Base-by-base conservation (phyloP, 1,140 invertebrate genomes). In the Dendrolimus kikuchii region DNA sequence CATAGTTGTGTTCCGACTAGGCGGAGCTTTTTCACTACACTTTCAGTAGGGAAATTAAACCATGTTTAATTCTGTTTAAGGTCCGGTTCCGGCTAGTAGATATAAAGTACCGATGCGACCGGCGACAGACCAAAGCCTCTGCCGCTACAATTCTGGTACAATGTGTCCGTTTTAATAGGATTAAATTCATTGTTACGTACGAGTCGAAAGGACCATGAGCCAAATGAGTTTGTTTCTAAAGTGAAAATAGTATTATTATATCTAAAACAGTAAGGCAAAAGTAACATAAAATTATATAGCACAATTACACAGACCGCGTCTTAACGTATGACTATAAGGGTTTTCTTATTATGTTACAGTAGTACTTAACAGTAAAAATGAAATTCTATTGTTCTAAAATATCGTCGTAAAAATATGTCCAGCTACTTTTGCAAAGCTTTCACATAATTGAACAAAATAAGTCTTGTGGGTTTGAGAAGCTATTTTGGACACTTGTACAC, bases 21-120 rank as follows among this genome's bases (percentile, higher is more conserved):
- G 74, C 66, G 72, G 74, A 74, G 76, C 78, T 79, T 81, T 86
- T 83, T 80, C 73, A 69, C 53, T 59, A 47, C 61, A 51, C 58
- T 66, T 71, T 71, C 68, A 67, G 66, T 62, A 76, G 72, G 73
- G 72, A 86, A 86, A 86, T 86, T 83, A 86, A 82, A 83, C 80
- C 82, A 81, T 86, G 80, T 86, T 82, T 81, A 81, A 82, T 77
- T 86, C 82, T 81, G 72, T 82, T 82, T 83, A 86, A 84, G 80
- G 81, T 82, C 71, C 64, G 71, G 72, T 81, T 86, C 81, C 79
- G 80, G 80, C 75, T 80, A 78, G 70, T 76, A 58, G 60, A 60
- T 62, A 60, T 64, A 64, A 59, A 59, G 67, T 71, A 64, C 68
- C 71, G 76, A 75, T 71, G 76, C 74, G 77, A 75, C 74, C 74